Conservation (phyloP, 64 coral and sea anemone genomes). For the Montipora efflorescens region DNA sequence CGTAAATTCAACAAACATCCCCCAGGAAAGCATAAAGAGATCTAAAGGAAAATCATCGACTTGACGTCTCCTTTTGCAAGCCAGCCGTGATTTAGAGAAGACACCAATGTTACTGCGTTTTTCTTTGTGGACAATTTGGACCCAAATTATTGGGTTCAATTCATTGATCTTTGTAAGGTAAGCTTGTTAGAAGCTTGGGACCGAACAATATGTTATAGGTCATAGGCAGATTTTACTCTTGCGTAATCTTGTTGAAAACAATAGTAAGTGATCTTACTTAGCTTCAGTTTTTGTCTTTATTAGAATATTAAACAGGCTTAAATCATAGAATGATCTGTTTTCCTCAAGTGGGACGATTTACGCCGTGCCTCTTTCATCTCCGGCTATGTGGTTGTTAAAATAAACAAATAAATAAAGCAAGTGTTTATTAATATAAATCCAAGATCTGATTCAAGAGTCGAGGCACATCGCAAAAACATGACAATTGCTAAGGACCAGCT, state of each 20-base stretch:
- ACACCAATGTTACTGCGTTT: neutral
- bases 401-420: too few species aligned
- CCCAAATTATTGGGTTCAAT: neutral
- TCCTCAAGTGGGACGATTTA: too few species aligned
- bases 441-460: too few species aligned
- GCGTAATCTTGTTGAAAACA: neutral
- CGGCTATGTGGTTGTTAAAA: too few species aligned
- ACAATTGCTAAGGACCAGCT: too few species aligned
- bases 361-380: too few species aligned
- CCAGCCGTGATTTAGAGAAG: neutral
- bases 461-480: too few species aligned
- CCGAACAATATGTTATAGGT: neutral
- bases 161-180: neutral
- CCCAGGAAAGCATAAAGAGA: neutral
- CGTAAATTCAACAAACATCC: neutral
- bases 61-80: neutral
- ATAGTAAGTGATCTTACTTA: too few species aligned
- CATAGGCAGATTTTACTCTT: neutral
- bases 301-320: too few species aligned
- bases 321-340: too few species aligned
- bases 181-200: neutral
- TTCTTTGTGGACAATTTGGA: neutral
- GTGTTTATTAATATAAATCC: too few species aligned
- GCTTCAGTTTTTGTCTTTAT: too few species aligned
- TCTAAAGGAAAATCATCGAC: neutral